phyloP scores from a whole-genome alignment of 2,888 invertebrate species.

The Chrysolina haemoptera region DNA sequence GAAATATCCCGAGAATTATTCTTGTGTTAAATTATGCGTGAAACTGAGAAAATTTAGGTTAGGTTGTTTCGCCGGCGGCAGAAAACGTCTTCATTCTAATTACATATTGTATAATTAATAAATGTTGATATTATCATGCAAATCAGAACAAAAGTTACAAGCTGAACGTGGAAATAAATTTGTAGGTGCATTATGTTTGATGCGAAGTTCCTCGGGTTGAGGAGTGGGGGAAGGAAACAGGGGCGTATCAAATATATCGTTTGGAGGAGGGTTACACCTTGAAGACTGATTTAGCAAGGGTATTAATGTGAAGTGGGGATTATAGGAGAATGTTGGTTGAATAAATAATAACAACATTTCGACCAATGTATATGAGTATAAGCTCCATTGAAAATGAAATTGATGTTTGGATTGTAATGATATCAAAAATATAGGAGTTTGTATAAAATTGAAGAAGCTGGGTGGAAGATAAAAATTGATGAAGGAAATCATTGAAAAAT shows the following conservation, averaged over 20 bases:
- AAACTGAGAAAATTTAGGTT: conserved; percentile 42
- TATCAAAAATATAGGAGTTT: too few relatives aligned
- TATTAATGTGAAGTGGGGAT: too few relatives aligned
- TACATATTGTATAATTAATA: conserved; percentile 49
- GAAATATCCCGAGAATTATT: conserved; percentile 35
- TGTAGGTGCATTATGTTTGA: conserved; percentile 32
- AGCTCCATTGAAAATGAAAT: too few relatives aligned
- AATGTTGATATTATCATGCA: conserved; percentile 50
- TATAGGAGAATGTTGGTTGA: too few relatives aligned
- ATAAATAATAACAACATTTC: too few relatives aligned
- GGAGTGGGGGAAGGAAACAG: not conserved
- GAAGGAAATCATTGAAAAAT: too few relatives aligned
- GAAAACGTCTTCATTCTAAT: conserved; percentile 44
- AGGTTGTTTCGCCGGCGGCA: conserved; percentile 34
- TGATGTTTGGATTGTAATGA: too few relatives aligned
- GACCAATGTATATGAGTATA: too few relatives aligned
- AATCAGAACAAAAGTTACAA: conserved; percentile 43
- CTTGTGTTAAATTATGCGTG: conserved; percentile 43
- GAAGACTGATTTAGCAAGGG: not conserved
- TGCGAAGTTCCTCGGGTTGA: not conserved
- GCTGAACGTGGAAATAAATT: conserved; percentile 40
- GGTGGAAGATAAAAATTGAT: too few relatives aligned
- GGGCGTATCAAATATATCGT: not conserved
- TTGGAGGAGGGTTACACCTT: not conserved
- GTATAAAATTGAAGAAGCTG: too few relatives aligned